These are phyloP conservation scores for Clupea harengus DNA, from an alignment of 2,113 vertebrate genomes.

Conservation along the genomic window DNA sequence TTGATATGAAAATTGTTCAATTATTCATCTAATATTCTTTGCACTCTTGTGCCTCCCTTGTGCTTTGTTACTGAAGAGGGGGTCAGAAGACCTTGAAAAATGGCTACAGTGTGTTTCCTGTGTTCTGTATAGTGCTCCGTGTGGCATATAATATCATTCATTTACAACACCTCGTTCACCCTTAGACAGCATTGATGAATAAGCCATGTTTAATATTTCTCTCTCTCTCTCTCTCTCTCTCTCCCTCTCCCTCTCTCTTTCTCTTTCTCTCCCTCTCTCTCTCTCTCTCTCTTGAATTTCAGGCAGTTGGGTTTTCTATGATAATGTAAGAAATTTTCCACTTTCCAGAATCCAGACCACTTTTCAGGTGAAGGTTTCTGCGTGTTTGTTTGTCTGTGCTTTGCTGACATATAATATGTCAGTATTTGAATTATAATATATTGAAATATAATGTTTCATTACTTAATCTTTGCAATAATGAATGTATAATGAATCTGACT, in stretches of 20 bases:
- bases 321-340: too few relatives aligned
- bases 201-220: neutral
- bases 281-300: neutral
- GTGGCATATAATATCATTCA: neutral
- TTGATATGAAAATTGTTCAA: neutral
- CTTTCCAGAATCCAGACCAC: too few relatives aligned
- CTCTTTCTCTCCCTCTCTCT: neutral
- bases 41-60: neutral
- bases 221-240: neutral
- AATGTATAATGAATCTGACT: too few relatives aligned
- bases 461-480: too few relatives aligned
- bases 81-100: neutral
- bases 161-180: neutral
- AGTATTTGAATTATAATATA: too few relatives aligned
- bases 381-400: too few relatives aligned
- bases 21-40: conserved; percentile 5
- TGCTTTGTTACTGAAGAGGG: neutral
- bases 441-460: too few relatives aligned
- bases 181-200: neutral
- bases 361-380: too few relatives aligned
- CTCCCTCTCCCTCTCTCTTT: neutral
- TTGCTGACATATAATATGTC: too few relatives aligned
- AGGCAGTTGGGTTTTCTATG: too few relatives aligned
- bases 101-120: neutral
- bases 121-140: neutral